Evolutionary conservation across 2,888 invertebrate genomes (phyloP), one percentile per base, ranked within the genome.

Genomic region (Lasioglossum zephyrum): DNA sequence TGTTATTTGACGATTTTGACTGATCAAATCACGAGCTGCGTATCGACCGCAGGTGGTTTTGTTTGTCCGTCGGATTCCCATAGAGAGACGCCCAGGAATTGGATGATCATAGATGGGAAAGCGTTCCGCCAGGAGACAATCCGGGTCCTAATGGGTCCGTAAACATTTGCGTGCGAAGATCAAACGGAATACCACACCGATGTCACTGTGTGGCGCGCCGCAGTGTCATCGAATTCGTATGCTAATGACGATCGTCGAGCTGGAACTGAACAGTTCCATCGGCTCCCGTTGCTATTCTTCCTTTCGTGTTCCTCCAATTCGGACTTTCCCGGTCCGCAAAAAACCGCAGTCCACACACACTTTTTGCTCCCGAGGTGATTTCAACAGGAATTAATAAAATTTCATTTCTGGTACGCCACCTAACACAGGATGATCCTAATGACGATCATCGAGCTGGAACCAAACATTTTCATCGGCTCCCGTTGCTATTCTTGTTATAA

Each of bases 91-190:
- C 8, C 53, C 82, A 69, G 69, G 60, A 70, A 82, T 74, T 77
- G 57, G 57, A 74, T 60, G 73, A 63, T 77, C 77, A 85, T 74
- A 79, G 84, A 77, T 49, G 70, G 77, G 60, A 41, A 31, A 77
- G 72, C 53, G 75, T 72, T 39, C 26, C 57, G 36, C 69, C 39
- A n/a, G 39, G 53, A 78, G 85, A 86, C 86, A 86, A 85, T 86
- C 75, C 77, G 77, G 81, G 72, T 81, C 89, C 88, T 94, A 94
- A 94, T 94, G 92, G 92, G 85, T 91, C 84, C 84, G 93, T 91
- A 93, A 94, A 94, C 92, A 93, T 93, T 93, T 93, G 92, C 87
- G 87, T 85, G 89, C 84, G 82, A 88, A 73, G 92, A 94, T 94
- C 94, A 94, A 94, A 94, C 93, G 92, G 92, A 73, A 73, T 73